Conservation (phyloP, 2,888 invertebrate genomes). For the Andrena chrysosceles region DNA sequence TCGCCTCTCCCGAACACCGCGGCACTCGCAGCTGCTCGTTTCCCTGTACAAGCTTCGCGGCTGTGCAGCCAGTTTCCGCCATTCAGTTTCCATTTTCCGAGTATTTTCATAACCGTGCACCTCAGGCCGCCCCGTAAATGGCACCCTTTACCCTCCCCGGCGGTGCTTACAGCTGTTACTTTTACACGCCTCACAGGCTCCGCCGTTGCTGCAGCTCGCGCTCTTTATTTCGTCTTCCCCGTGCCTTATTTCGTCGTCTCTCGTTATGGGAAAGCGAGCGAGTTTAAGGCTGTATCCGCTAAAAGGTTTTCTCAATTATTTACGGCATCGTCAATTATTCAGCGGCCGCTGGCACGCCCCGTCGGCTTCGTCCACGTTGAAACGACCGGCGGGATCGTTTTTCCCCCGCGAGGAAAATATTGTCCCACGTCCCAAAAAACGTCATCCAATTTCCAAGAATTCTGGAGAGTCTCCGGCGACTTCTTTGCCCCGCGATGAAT, state of each 20-base stretch:
- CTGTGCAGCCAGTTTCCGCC: slow-evolving; percentile 20
- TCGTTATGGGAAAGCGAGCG: slow-evolving; percentile 52
- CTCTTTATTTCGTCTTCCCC: slow-evolving; percentile 44
- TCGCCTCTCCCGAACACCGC: not conserved
- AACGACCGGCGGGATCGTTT: not conserved
- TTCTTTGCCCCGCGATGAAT: not conserved
- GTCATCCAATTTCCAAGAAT: not conserved
- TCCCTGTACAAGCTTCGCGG: not conserved
- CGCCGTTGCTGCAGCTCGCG: slow-evolving; percentile 3
- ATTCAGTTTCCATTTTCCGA: slow-evolving; percentile 57
- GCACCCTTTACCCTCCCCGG: slow-evolving; percentile 33
- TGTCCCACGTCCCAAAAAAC: not conserved
- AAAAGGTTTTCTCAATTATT: slow-evolving; percentile 72
- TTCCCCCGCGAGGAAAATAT: slow-evolving; percentile 9
- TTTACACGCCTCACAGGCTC: slow-evolving; percentile 38
- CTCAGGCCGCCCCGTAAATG: slow-evolving; percentile 47
- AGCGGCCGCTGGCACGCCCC: slow-evolving; percentile 42
- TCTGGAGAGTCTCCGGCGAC: not conserved
- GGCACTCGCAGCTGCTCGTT: slow-evolving; percentile 9
- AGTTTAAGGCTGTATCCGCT: slow-evolving; percentile 67
- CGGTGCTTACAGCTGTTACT: slow-evolving; percentile 61
- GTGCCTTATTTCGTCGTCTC: slow-evolving; percentile 51
- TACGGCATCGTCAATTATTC: slow-evolving; percentile 68
- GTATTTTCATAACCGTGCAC: slow-evolving; percentile 67
- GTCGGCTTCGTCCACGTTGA: slow-evolving; percentile 43